Evolutionary conservation across 1,140 invertebrate species (phyloP), one percentile per base, ranked within the genome.

Genomic region (Zophobas atratus): DNA sequence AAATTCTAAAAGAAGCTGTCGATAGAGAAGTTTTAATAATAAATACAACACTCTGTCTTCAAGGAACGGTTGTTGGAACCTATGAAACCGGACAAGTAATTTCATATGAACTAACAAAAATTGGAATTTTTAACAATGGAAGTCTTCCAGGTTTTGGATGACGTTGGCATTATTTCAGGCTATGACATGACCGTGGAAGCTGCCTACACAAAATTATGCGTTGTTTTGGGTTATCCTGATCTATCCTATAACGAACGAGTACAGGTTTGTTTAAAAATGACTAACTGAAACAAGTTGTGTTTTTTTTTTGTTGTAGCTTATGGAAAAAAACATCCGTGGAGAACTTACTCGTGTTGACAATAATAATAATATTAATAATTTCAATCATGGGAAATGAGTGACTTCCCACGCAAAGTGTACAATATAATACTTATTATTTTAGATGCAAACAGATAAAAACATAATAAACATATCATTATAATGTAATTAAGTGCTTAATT

Each of bases 111-210:
- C n/a, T 70, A 6, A 46, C n/a, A 34, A 48, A 48, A 99, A 85
- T 48, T 73, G 32, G 49, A 32, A 63, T 34, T 73, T 73, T 53
- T n/a, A 43, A 67, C 6, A 53, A 63, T 20, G 6, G 20, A 39
- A 38, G 20, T 33, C 70, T 55, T 82, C 70, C 41, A 82, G 81
- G 75, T 77, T n/a, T 72, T 84, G 39, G 77, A 82, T 46, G 75
- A 90, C 55, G 87, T 89, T 53, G 97, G 97, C 3, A 94, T 99
- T 1, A 92, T 97, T 57, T 91, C 94, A 0, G 97, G 98, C 0
- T 94, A 90, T 74, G 98, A 99, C 85, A 98, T 99, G 96, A 99
- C 98, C 0, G 92, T 94, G 0, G 97, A 99, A 87, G 96, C 98
- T 0, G 97, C 97, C 0, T 87, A 99, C 0, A 93, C 96, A 0